Conservation (phyloP, 1,140 invertebrate genomes). For the Brachionus manjavacas region DNA sequence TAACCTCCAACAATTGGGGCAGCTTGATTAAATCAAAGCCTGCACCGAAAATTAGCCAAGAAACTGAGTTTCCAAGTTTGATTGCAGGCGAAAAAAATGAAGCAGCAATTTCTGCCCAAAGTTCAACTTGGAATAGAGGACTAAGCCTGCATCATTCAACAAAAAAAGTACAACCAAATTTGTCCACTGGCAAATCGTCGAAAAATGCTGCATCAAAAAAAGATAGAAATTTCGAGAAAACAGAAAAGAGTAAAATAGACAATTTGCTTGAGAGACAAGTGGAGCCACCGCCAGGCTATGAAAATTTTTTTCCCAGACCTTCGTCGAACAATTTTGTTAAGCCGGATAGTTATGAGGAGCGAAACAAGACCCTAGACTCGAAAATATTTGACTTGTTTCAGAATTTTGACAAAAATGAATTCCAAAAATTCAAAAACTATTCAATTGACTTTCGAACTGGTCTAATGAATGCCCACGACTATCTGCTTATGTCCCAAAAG, state of each 20-base stretch:
- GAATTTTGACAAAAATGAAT: background rate
- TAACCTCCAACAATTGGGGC: background rate
- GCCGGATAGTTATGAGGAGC: slow-evolving; percentile 10
- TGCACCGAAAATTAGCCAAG: background rate
- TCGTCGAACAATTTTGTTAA: background rate
- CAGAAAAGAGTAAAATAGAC: background rate
- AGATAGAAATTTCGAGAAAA: background rate
- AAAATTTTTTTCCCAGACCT: background rate
- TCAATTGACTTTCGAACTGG: background rate
- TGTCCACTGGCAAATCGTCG: no score
- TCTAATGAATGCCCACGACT: background rate
- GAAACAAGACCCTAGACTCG: background rate
- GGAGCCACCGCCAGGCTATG: background rate
- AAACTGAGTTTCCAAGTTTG: background rate
- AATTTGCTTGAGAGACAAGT: background rate
- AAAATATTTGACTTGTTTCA: background rate
- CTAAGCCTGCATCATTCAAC: no score
- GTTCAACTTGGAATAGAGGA: no score
- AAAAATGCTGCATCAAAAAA: no score
- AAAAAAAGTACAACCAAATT: no score
- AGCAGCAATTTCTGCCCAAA: background rate
- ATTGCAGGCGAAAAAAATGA: background rate
- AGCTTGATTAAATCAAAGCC: background rate
- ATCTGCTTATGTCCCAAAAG: background rate
- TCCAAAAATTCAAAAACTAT: slow-evolving; percentile 6